A percentile compares a stretch with the other conserved stretches of the same genome.
These are phyloP conservation scores for Diogma glabrata DNA, from an alignment of 2,888 invertebrate genomes.

Conservation along the genomic window DNA sequence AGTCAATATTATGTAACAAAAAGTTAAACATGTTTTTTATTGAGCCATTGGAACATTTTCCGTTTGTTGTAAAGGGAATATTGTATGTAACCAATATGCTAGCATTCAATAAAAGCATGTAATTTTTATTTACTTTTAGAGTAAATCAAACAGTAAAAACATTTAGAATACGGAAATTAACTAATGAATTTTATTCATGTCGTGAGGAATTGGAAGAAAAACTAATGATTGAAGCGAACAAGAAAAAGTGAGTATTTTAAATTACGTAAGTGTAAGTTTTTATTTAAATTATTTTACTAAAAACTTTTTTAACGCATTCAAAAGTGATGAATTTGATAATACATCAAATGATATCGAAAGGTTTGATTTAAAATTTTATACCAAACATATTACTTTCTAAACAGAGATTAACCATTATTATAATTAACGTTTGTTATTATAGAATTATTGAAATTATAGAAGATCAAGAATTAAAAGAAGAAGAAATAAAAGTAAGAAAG, in stretches of 20 bases:
- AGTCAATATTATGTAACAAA: slow-evolving; percentile 47
- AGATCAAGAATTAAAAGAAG: slow-evolving; percentile 26
- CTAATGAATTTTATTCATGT: slow-evolving; percentile 42
- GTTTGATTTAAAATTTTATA: too few species aligned
- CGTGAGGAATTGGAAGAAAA: slow-evolving; percentile 45
- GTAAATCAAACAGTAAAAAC: slow-evolving; percentile 41
- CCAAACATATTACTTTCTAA: too few species aligned
- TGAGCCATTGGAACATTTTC: slow-evolving; percentile 50
- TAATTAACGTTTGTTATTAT: too few species aligned
- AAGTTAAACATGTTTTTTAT: slow-evolving; percentile 57
- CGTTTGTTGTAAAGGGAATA: slow-evolving; percentile 47
- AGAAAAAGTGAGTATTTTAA: too few species aligned
- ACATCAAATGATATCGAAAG: too few species aligned
- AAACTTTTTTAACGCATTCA: too few species aligned
- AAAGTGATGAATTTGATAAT: too few species aligned
- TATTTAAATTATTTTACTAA: too few species aligned
- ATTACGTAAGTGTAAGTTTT: too few species aligned
- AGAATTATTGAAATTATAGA: slow-evolving; percentile 14
- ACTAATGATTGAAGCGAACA: slow-evolving; percentile 47
- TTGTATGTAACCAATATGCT: slow-evolving; percentile 29
- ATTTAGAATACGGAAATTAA: slow-evolving; percentile 51
- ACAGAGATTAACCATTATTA: too few species aligned
- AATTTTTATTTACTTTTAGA: slow-evolving; percentile 19
- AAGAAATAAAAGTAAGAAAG: slow-evolving; percentile 28
- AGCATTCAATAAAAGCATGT: not conserved